These are phyloP conservation scores for Phalacrocorax brasilianus DNA, from an alignment of 2,113 vertebrate species.

Conservation along the genomic window DNA sequence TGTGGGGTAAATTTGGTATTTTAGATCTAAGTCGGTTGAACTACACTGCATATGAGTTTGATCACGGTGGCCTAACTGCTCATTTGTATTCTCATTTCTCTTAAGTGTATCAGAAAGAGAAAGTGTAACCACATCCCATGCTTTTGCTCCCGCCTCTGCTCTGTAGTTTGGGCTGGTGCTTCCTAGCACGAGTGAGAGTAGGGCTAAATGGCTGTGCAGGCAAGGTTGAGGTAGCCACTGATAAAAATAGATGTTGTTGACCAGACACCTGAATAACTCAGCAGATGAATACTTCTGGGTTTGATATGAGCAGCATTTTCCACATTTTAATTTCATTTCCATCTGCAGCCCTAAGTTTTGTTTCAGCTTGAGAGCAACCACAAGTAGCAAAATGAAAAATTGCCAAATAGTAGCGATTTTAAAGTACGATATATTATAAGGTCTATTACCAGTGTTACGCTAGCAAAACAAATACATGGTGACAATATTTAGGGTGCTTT, in stretches of 20 bases:
- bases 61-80: not conserved
- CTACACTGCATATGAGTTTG: not conserved
- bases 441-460: not conserved
- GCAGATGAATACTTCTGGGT: not conserved
- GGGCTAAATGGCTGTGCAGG: not conserved
- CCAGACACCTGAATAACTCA: not conserved
- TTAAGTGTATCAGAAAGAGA: not conserved
- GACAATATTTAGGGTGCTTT: not conserved
- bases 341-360: not conserved
- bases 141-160: not conserved
- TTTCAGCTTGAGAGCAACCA: not conserved
- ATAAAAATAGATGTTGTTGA: not conserved
- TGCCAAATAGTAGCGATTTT: not conserved
- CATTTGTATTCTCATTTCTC: not conserved
- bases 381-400: not conserved
- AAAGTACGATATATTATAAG: not conserved
- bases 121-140: not conserved
- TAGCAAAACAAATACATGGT: not conserved
- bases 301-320: not conserved
- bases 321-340: not conserved
- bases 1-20: not conserved
- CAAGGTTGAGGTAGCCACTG: not conserved
- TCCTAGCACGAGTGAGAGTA: rapidly evolving
- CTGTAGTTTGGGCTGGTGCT: not conserved
- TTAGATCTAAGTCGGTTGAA: not conserved